Base-by-base conservation (phyloP, 2,797 vertebrate genomes). In the Yasuhikotakia modesta region DNA sequence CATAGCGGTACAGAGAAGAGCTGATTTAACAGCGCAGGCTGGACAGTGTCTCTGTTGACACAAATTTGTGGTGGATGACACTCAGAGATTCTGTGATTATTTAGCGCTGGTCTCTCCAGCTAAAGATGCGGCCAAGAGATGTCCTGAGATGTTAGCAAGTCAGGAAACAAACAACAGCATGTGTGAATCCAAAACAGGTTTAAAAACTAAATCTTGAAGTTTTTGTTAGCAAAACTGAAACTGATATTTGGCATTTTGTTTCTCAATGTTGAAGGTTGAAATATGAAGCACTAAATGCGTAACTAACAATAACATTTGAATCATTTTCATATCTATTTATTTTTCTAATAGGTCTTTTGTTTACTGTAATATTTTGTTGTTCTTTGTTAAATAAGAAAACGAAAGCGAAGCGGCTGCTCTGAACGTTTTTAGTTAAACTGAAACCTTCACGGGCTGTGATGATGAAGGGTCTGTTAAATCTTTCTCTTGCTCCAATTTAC, bases 341-440 rank as follows among this genome's bases (percentile, higher is more conserved):
- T 39, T 39, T 39, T 39, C 35, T 8, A 39, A 39, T 39, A 8
- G 35, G 35, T 8, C 6, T 8, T 39, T 39, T 39, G 2, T 39
- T 35, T 35, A 39, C 35, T 55, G 39, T 14, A 64, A 27, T 4
- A 32, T 10, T 7, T 66, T 60, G 55, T 78, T 65, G 24, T 75
- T 80, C 21, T 35, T 46, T n/a, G 10, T 17, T 55, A 67, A 70
- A 58, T 39, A 39, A 39, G 35, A 39, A 39, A 58, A 58, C 13
- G 39, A 64, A 35, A 53, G 67, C 67, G 60, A 27, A 64, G 45
- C 68, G 48, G 48, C 76, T 39, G 74, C 69, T 24, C 24, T 32
- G 67, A 79, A 73, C 79, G 81, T 73, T 83, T 78, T 85, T 82
- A 75, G 76, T 75, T 79, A 80, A 79, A 74, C 64, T 82, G 72